Evolutionary conservation across 2,113 vertebrate genomes (phyloP).

Genomic region (Hoplias malabaricus): DNA sequence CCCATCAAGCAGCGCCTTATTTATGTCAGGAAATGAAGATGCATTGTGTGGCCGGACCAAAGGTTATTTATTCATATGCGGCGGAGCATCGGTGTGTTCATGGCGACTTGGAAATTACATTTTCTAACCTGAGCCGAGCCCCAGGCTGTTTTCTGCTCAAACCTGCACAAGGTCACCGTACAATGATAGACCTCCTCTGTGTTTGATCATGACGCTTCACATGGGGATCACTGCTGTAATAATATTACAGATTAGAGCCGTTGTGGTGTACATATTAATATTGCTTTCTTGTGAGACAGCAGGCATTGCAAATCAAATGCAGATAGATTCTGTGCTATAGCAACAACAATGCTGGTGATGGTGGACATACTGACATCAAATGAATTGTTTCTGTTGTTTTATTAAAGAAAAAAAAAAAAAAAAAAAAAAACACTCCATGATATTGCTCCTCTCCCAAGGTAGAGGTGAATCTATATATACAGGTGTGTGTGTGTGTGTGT

Average conservation of each 20-base stretch:
- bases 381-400: no score
- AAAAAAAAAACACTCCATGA: no score
- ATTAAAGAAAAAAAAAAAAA: no score
- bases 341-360: neutral
- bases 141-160: slow-evolving; percentile 3
- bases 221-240: neutral
- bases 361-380: no score
- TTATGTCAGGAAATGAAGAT: slow-evolving; percentile 51
- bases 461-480: neutral
- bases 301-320: neutral
- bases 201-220: neutral
- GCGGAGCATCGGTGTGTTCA: slow-evolving; percentile 32
- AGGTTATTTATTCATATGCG: slow-evolving; percentile 48
- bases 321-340: neutral
- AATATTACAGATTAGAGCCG: neutral
- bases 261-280: no score
- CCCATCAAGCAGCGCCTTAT: slow-evolving; percentile 42
- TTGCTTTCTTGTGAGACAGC: neutral
- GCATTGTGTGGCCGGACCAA: slow-evolving; percentile 36
- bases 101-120: slow-evolving; percentile 40
- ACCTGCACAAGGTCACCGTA: slow-evolving; percentile 35
- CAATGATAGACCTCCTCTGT: neutral
- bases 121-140: slow-evolving; percentile 24
- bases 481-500: slow-evolving; percentile 2
- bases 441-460: no score